Evolutionary conservation across 2,888 invertebrate species (phyloP), one percentile per base, ranked within the genome.

Genomic region (Protodeltote pygarga): DNA sequence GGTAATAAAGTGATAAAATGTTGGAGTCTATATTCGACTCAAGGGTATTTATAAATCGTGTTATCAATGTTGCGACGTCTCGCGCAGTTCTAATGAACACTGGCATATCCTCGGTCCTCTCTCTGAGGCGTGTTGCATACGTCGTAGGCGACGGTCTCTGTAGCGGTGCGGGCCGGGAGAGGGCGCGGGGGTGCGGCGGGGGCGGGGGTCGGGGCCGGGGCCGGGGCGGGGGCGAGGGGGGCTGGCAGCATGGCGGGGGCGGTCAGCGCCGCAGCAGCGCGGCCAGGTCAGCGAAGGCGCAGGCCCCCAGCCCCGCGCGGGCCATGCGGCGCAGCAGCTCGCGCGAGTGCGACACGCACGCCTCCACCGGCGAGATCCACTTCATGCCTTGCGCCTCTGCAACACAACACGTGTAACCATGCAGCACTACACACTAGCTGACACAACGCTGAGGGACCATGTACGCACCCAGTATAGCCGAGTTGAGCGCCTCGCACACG

Each of bases 401-500:
- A 80, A 16, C 5, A 8, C 19, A 10, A 1, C 21, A 16, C 1
- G 5, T 20, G 23, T 5, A 4, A 15, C 3, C 4, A 16, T 0
- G 1, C 23, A 3, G n/a, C 8, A 19, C 19, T 8, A 3, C 5
- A 2, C 19, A 3, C 5, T 19, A 19, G 19, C 2, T 2, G 2
- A 1, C 24, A 2, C 11, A 6, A 5, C 5, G 11, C 24, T 2
- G 2, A 6, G 3, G 2, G 5, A 3, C 9, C 1, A 5, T 2
- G 5, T 8, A 39, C 86, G 86, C 84, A 98, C 98, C 98, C 90
- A 99, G 94, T 90, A 99, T 99, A 86, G 99, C 98, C 76, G 98
- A 98, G 93, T 99, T 99, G 75, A 99, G 95, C 79, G 98, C 97
- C 77, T 97, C 97, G 93, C 98, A 98, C 52, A 99, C 97, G 39